phyloP scores from a whole-genome alignment of 2,113 vertebrate species.

The Rhea americana region DNA sequence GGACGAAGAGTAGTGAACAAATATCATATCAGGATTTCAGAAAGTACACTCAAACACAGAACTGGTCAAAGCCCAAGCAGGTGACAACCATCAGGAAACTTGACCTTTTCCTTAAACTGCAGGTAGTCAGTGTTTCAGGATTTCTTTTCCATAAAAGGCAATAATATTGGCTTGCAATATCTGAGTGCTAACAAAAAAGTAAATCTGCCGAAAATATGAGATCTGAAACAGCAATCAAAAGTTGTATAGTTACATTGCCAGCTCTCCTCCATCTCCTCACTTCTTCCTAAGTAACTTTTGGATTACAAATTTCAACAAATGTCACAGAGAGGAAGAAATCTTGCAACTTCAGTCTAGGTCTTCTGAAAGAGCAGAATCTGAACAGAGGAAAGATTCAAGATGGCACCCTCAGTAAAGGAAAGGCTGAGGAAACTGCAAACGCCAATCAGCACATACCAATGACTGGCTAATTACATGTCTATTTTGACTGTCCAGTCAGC shows the following conservation, averaged over 20 bases:
- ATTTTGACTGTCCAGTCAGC: background rate
- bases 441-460: background rate
- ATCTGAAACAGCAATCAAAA: background rate
- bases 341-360: background rate
- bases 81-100: background rate
- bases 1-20: background rate
- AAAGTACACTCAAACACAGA: background rate
- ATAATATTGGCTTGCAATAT: background rate
- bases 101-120: background rate
- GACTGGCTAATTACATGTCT: background rate
- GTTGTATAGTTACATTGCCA: background rate
- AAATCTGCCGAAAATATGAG: background rate
- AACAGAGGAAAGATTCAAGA: background rate
- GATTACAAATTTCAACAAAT: background rate
- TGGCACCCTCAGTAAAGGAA: rapidly evolving
- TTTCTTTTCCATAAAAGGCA: background rate
- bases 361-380: background rate
- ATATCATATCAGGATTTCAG: background rate
- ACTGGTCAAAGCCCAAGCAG: background rate
- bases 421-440: background rate
- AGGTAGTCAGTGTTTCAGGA: background rate
- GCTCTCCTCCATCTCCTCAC: background rate
- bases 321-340: background rate
- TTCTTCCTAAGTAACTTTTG: background rate
- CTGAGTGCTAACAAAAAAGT: background rate